These are phyloP conservation scores for Aproaerema taeniolella DNA, from an alignment of 2,888 invertebrate species.

Conservation along the genomic window DNA sequence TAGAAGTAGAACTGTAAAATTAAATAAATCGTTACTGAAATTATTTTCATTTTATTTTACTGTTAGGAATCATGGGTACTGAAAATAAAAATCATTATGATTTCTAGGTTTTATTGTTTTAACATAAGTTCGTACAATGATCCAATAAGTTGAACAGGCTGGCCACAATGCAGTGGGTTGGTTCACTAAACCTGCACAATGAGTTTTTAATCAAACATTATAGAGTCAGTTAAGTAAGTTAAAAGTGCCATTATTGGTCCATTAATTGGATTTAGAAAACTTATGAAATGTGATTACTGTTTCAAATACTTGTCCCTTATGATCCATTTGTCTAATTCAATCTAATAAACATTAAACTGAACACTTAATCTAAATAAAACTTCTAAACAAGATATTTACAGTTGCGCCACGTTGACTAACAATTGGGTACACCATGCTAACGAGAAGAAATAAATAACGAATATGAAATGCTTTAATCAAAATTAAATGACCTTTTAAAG, in stretches of 20 bases:
- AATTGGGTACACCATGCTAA: conserved; percentile 66
- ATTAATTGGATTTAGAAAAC: conserved; percentile 56
- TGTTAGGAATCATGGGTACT: not conserved
- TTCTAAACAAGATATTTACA: conserved; percentile 75
- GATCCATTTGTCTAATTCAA: conserved; percentile 57
- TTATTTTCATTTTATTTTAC: too few species aligned
- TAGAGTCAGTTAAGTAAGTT: conserved; percentile 44
- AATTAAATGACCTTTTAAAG: conserved; percentile 60
- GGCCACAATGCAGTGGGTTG: conserved; percentile 50
- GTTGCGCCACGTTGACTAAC: conserved; percentile 68
- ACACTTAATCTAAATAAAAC: conserved; percentile 73
- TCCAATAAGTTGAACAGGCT: conserved; percentile 67
- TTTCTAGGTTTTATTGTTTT: conserved; percentile 67
- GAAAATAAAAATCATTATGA: conserved; percentile 20
- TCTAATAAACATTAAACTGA: conserved; percentile 69
- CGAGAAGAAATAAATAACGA: conserved; percentile 73
- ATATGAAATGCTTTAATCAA: conserved; percentile 73
- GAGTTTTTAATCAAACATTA: conserved; percentile 25
- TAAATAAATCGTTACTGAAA: too few species aligned
- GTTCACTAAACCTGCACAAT: conserved; percentile 39
- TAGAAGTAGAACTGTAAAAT: too few species aligned
- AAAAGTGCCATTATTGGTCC: conserved; percentile 65
- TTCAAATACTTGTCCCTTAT: conserved; percentile 35
- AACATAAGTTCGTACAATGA: conserved; percentile 74
- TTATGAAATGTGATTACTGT: conserved; percentile 45